Conservation (phyloP, 1,140 invertebrate genomes). For the Papilio machaon region DNA sequence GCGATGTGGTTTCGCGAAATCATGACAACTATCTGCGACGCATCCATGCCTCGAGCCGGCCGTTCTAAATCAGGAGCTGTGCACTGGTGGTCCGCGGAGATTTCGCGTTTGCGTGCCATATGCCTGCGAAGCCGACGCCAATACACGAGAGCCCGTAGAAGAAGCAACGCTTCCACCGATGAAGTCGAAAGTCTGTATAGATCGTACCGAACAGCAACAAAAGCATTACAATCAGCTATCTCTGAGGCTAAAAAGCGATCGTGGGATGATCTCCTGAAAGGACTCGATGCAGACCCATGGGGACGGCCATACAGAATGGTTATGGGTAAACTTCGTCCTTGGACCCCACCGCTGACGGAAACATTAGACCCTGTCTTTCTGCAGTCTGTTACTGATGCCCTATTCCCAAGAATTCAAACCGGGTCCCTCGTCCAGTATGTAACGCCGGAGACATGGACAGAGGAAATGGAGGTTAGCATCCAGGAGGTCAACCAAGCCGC, state of each 20-base stretch:
- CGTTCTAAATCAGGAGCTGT: too few species aligned
- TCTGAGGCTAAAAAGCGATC: too few species aligned
- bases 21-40: too few species aligned
- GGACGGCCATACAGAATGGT: constrained; percentile 26
- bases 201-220: constrained; percentile 26
- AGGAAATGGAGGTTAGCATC: background rate
- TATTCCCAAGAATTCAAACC: constrained; percentile 11
- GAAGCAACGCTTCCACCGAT: background rate
- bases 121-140: too few species aligned
- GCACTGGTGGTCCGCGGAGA: too few species aligned
- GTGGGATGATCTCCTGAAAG: too few species aligned
- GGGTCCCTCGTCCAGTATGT: background rate
- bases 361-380: constrained; percentile 21
- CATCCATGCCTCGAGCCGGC: too few species aligned
- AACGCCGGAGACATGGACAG: background rate
- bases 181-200: constrained; percentile 25
- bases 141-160: too few species aligned
- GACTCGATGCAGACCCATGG: too few species aligned
- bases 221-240: constrained; percentile 24
- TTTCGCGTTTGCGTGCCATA: too few species aligned
- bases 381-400: background rate
- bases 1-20: too few species aligned
- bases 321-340: constrained; percentile 34
- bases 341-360: constrained; percentile 29
- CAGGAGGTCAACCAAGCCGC: constrained; percentile 30